phyloP scores from a whole-genome alignment of 2,797 vertebrate species.

The Eremophila alpestris region DNA sequence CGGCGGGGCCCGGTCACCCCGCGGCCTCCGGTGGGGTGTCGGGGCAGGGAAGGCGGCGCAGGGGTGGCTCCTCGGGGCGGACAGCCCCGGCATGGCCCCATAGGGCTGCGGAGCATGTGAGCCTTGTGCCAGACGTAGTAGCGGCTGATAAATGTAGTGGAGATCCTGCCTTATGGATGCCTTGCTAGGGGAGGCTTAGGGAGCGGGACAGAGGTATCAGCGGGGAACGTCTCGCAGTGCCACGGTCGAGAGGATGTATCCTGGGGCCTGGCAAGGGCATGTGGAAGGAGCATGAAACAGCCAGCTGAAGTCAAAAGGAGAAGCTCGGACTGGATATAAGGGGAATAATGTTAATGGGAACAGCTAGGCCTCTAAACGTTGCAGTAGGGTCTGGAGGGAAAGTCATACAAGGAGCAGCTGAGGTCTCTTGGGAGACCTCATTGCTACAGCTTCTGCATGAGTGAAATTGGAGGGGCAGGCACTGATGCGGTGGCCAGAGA shows the following conservation, averaged over 20 bases:
- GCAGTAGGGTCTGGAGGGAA: too few relatives aligned
- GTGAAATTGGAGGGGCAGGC: background rate
- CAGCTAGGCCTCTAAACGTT: background rate
- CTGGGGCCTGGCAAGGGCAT: accelerated
- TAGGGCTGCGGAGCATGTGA: accelerated
- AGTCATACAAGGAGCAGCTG: background rate
- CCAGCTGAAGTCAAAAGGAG: background rate
- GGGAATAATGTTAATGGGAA: accelerated
- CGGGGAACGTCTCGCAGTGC: accelerated
- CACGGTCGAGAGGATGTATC: accelerated
- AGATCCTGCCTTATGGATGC: accelerated
- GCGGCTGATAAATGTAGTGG: accelerated
- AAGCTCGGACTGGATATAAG: accelerated
- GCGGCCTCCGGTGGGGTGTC: background rate
- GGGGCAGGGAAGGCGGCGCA: background rate
- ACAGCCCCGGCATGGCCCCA: accelerated
- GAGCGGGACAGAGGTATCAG: accelerated
- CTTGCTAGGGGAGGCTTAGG: accelerated
- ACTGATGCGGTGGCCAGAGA: background rate
- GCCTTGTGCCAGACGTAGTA: accelerated
- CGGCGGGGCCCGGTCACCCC: background rate
- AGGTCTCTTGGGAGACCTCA: background rate
- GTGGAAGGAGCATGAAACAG: accelerated
- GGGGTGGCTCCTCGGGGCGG: accelerated
- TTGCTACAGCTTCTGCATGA: accelerated